These are phyloP conservation scores for Prunella fulvescens DNA, from an alignment of 2,113 vertebrate species.

Conservation along the genomic window DNA sequence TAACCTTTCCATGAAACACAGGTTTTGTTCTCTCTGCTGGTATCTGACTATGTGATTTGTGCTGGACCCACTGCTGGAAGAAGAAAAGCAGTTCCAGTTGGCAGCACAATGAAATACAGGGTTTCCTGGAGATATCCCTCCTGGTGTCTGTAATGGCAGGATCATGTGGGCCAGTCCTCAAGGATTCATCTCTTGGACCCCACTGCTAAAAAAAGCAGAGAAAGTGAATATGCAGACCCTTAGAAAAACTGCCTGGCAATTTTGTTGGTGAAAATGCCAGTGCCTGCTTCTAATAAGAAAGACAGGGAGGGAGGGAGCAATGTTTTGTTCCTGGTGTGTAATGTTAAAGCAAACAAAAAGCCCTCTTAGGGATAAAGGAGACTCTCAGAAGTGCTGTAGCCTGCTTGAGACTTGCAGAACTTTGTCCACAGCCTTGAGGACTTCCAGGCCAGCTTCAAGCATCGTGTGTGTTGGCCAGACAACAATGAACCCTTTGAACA, in stretches of 20 bases:
- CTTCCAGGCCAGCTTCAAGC: not conserved
- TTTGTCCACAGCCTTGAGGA: not conserved
- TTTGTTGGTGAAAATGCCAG: not conserved
- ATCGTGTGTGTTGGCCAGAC: not conserved
- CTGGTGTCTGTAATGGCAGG: not conserved
- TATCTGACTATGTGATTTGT: not conserved
- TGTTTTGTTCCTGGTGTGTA: not conserved
- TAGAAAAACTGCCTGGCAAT: not conserved
- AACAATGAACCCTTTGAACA: constrained; percentile 14
- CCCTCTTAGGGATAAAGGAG: not conserved
- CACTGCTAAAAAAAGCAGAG: not conserved
- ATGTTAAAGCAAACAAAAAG: not conserved
- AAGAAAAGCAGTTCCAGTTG: not conserved
- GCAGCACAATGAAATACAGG: not conserved
- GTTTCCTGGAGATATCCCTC: not conserved
- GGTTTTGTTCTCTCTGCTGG: not conserved
- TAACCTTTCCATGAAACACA: not conserved
- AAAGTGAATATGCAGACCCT: not conserved
- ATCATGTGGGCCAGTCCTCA: not conserved
- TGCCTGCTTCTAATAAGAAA: not conserved
- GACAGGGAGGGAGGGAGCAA: not conserved
- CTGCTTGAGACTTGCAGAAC: not conserved
- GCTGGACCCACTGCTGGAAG: not conserved
- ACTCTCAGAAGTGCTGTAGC: not conserved
- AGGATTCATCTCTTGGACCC: not conserved